Evolutionary conservation across 1,140 invertebrate genomes (phyloP), one percentile per base, ranked within the genome.

Genomic region (Anadara kagoshimensis): DNA sequence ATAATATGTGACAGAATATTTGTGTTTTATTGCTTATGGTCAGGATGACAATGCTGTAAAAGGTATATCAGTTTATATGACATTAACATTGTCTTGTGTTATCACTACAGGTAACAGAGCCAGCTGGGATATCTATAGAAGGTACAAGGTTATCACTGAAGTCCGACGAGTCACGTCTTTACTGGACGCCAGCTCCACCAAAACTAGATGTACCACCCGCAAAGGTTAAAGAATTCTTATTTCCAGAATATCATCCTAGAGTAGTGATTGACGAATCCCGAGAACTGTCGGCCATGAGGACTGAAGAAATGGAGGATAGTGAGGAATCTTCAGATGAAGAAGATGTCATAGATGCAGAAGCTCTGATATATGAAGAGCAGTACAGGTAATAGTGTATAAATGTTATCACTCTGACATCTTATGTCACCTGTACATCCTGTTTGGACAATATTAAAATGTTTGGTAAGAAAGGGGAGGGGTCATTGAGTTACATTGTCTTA

Each of bases 161-260:
- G 47, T 75, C 66, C 57, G 84, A 89, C 71, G 86, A 88, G 61
- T 87, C 86, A 10, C 73, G 86, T 22, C 69, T 87, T 8, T 89
- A 86, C 76, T 88, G 87, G 87, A 83, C 78, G 53, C 87, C 87
- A 36, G 87, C 88, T 12, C 88, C 88, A n/a, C 85, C 88, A n/a
- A 89, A 88, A 73, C 75, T 89, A 64, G 84, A 84, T 62, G 79
- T 89, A 11, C 69, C 79, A 18, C 85, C 87, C 36, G 79, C 85
- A 49, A 83, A 79, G 71, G 86, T 89, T 10, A 80, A 82, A 59
- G 82, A 87, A 26, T 43, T 86, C 41, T 65, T 89, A 45, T 89
- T 88, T 64, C 83, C 87, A 1, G 78, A 85, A n/a, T 85, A 87
- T 66, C 78, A 84, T 62, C 76, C 68, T 5, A 51, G 69, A 14